phyloP scores from a whole-genome alignment of 2,888 invertebrate genomes.

The Gnatocerus cornutus region DNA sequence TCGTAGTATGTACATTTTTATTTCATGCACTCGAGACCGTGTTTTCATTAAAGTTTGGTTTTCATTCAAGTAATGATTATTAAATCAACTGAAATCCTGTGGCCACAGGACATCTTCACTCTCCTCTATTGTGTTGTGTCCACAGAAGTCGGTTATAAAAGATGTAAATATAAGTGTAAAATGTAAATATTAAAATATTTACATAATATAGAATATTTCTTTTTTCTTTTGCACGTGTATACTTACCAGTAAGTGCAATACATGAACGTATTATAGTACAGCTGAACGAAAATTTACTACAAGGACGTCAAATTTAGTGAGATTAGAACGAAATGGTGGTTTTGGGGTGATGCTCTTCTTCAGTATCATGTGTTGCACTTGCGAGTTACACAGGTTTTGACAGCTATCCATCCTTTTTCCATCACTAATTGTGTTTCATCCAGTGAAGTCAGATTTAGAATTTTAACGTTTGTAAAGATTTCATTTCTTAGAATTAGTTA shows the following conservation, averaged over 20 bases:
- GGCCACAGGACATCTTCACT: slow-evolving; percentile 33
- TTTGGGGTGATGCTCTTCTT: no score
- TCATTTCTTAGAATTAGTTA: slow-evolving; percentile 40
- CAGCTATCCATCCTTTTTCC: slow-evolving; percentile 23
- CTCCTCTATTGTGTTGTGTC: slow-evolving; percentile 37
- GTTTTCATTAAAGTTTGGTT: slow-evolving; percentile 16
- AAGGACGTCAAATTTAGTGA: neutral
- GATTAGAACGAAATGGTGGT: no score
- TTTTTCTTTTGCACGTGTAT: slow-evolving; percentile 47
- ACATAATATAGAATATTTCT: slow-evolving; percentile 39
- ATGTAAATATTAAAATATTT: slow-evolving; percentile 51
- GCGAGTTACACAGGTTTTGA: slow-evolving; percentile 23
- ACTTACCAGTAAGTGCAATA: slow-evolving; percentile 20
- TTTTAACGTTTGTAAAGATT: slow-evolving; percentile 36
- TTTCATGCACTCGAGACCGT: slow-evolving; percentile 9
- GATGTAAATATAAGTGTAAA: slow-evolving; percentile 49
- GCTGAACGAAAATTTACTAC: no score
- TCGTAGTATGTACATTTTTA: slow-evolving; percentile 16
- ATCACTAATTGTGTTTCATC: slow-evolving; percentile 6
- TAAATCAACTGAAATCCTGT: slow-evolving; percentile 20
- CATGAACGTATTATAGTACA: neutral
- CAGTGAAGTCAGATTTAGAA: slow-evolving; percentile 9
- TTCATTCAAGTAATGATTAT: slow-evolving; percentile 29
- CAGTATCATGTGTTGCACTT: neutral
- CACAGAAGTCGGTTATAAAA: slow-evolving; percentile 34